These are phyloP conservation scores for Polietes domitor DNA, from an alignment of 2,888 invertebrate species.

Conservation along the genomic window DNA sequence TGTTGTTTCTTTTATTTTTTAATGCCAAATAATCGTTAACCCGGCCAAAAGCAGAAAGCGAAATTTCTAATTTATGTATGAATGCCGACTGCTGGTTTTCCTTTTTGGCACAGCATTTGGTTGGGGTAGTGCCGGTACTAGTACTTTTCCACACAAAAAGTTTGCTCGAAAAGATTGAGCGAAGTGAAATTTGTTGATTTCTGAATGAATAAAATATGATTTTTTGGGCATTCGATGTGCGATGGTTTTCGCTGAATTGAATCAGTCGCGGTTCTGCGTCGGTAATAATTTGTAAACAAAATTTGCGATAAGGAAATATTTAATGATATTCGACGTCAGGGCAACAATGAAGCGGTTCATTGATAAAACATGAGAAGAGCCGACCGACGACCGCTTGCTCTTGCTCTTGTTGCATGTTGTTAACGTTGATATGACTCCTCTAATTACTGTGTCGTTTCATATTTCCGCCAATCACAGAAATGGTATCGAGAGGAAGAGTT, in stretches of 20 bases:
- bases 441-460: background rate
- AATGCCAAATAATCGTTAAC: constrained; percentile 28
- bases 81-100: background rate
- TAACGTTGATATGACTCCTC: background rate
- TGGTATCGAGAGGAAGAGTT: background rate
- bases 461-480: background rate
- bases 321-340: background rate
- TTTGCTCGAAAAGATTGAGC: background rate
- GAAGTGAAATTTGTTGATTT: constrained; percentile 12
- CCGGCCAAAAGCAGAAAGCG: background rate
- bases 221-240: background rate
- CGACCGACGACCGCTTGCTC: background rate
- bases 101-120: background rate
- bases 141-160: background rate
- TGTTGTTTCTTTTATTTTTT: constrained; percentile 36
- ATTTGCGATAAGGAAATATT: background rate
- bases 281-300: background rate
- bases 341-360: background rate
- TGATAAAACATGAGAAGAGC: background rate
- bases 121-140: background rate
- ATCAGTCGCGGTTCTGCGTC: background rate
- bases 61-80: background rate
- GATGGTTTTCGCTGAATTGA: background rate
- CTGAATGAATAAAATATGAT: background rate
- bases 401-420: background rate